These are phyloP conservation scores for Megamerina dolium DNA, from an alignment of 2,888 invertebrate genomes.

Conservation along the genomic window DNA sequence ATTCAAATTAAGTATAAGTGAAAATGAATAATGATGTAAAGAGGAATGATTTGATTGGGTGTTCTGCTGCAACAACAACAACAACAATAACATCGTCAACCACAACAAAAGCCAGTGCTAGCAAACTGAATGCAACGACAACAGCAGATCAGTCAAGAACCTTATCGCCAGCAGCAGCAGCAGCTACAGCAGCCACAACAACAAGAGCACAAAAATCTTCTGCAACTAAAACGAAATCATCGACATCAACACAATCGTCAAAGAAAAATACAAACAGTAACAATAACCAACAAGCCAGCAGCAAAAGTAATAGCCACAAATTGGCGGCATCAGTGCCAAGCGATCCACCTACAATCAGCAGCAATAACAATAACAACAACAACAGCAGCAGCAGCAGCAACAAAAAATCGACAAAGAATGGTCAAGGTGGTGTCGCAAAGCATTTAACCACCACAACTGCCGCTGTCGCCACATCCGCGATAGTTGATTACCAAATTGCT, in stretches of 20 bases:
- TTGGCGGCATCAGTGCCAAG: too few species aligned
- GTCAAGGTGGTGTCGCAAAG: conserved; percentile 12
- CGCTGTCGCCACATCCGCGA: conserved; percentile 16
- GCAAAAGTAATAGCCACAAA: conserved; percentile 22
- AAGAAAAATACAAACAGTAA: conserved; percentile 5
- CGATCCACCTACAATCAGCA: conserved; percentile 21
- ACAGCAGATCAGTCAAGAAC: too few species aligned
- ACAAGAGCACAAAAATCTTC: conserved; percentile 6
- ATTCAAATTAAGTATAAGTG: too few species aligned
- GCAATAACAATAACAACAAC: conserved; percentile 23
- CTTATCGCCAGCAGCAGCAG: conserved; percentile 9
- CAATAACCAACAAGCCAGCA: conserved; percentile 18
- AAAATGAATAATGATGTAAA: conserved; percentile 21
- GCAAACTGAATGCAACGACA: too few species aligned
- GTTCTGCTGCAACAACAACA: conserved; percentile 17
- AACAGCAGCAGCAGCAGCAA: conserved; percentile 10
- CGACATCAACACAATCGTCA: conserved; percentile 6
- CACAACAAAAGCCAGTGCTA: too few species aligned
- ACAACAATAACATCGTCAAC: conserved; percentile 6
- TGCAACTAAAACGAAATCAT: conserved; percentile 8
- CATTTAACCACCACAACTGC: conserved; percentile 13
- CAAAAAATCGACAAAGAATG: conserved; percentile 18
- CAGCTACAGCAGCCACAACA: not conserved
- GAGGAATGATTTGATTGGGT: conserved; percentile 19
- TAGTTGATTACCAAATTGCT: conserved; percentile 5